phyloP scores from a whole-genome alignment of 2,797 vertebrate species.

The Scleropages formosus region DNA sequence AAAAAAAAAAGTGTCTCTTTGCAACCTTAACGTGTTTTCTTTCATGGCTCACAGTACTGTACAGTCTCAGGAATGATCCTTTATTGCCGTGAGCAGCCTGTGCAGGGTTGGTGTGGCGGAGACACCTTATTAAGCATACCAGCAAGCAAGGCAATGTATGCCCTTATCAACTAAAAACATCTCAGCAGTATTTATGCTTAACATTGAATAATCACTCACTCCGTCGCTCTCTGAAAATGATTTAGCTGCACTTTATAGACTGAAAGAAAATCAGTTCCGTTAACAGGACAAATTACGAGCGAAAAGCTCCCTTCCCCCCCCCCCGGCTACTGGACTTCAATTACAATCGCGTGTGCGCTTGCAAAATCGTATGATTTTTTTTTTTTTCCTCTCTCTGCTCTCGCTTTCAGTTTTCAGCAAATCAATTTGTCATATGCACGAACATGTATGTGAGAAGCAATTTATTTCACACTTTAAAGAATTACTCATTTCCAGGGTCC shows the following conservation, averaged over 20 bases:
- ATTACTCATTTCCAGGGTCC: constrained; percentile 69
- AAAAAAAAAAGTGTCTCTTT: constrained; percentile 22
- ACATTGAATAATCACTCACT: constrained; percentile 66
- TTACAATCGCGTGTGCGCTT: constrained; percentile 65
- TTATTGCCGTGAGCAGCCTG: constrained; percentile 22
- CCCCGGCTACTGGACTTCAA: constrained; percentile 58
- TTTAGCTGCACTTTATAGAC: constrained; percentile 57
- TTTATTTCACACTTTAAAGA: constrained; percentile 72
- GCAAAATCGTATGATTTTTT: constrained; percentile 57
- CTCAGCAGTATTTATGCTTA: constrained; percentile 56
- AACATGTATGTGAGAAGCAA: constrained; percentile 67
- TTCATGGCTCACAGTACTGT: constrained; percentile 20
- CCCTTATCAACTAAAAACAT: constrained; percentile 63
- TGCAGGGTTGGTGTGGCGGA: constrained; percentile 24
- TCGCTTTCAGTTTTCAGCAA: constrained; percentile 47
- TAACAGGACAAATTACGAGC: constrained; percentile 68
- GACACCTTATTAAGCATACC: constrained; percentile 54
- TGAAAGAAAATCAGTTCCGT: constrained; percentile 59
- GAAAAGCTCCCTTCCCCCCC: constrained; percentile 51
- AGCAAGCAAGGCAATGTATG: constrained; percentile 48
- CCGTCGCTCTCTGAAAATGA: constrained; percentile 34
- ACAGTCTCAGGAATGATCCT: constrained; percentile 26
- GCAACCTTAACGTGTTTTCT: constrained; percentile 61
- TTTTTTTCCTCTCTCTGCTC: constrained; percentile 36
- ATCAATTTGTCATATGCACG: constrained; percentile 76